Percentiles rank a stretch among this genome's conserved stretches.
phyloP scores from a whole-genome alignment of 2,888 invertebrate species.

The Tortricodes alternella region DNA sequence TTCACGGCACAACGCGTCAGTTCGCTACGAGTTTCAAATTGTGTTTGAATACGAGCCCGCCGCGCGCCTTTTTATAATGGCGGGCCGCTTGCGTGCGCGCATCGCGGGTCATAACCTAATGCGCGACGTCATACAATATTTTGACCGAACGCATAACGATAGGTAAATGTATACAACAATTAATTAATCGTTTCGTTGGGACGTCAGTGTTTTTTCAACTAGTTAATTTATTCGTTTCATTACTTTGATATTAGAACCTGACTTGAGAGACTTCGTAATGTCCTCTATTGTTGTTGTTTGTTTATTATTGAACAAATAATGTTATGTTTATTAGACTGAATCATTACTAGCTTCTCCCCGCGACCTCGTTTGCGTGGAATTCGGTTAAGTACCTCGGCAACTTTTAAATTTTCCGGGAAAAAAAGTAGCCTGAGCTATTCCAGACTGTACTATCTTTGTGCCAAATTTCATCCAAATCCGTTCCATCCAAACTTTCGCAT shows the following conservation, averaged over 20 bases:
- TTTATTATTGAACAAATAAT: too few species aligned
- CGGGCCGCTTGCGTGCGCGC: constrained; percentile 40
- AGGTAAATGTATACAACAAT: constrained; percentile 3
- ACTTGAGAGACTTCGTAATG: too few species aligned
- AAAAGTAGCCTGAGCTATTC: background rate
- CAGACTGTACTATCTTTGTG: too few species aligned
- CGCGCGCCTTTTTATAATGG: constrained; percentile 55
- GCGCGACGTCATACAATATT: constrained; percentile 40
- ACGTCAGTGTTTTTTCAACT: background rate
- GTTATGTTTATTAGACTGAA: too few species aligned
- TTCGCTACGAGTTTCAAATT: constrained; percentile 44
- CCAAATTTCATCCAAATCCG: too few species aligned
- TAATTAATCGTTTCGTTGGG: background rate
- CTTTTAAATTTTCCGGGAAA: background rate
- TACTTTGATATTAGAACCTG: too few species aligned
- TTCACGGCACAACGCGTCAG: constrained; percentile 47
- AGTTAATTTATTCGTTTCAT: background rate
- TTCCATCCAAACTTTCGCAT: too few species aligned
- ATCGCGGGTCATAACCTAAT: constrained; percentile 54
- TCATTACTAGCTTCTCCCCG: background rate
- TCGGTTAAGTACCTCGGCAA: background rate
- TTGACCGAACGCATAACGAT: constrained; percentile 12
- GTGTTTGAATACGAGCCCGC: constrained; percentile 39
- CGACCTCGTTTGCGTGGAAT: background rate
- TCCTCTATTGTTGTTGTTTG: too few species aligned